phyloP scores from a whole-genome alignment of 2,888 invertebrate species.

The Cremastinae sp. region DNA sequence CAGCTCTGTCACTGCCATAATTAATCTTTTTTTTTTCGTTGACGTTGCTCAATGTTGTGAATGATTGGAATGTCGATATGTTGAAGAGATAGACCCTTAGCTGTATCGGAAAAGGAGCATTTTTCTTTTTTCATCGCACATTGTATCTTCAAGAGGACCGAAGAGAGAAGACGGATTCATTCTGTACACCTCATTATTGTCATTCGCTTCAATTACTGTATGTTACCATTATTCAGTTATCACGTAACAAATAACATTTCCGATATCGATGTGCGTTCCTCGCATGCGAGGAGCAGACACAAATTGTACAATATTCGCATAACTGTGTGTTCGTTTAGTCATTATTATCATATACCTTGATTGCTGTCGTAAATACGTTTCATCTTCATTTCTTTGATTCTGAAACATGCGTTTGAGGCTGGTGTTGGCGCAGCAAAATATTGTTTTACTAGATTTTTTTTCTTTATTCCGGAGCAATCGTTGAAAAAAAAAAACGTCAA shows the following conservation, averaged over 20 bases:
- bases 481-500: slow-evolving; percentile 7
- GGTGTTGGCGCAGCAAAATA: slow-evolving; percentile 16
- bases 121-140: slow-evolving; percentile 18
- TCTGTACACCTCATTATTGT: slow-evolving; percentile 23
- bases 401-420: slow-evolving; percentile 25
- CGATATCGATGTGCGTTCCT: slow-evolving; percentile 33
- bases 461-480: slow-evolving; percentile 29
- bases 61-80: slow-evolving; percentile 37
- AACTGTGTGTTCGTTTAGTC: slow-evolving; percentile 29
- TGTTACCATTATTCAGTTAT: slow-evolving; percentile 50
- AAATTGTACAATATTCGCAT: slow-evolving; percentile 48
- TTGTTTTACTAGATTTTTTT: slow-evolving; percentile 29
- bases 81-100: slow-evolving; percentile 45
- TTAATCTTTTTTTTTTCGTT: slow-evolving; percentile 46
- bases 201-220: slow-evolving; percentile 34
- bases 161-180: slow-evolving; percentile 4
- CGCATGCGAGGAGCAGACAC: slow-evolving; percentile 5
- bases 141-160: slow-evolving; percentile 12
- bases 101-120: slow-evolving; percentile 11
- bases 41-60: slow-evolving; percentile 47
- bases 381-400: slow-evolving; percentile 23
- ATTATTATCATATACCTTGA: slow-evolving; percentile 23
- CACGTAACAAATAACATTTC: slow-evolving; percentile 25
- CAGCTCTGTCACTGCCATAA: slow-evolving; percentile 41
- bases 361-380: slow-evolving; percentile 15